These are phyloP conservation scores for Amblyraja radiata DNA, from an alignment of 2,797 vertebrate genomes.

Conservation along the genomic window DNA sequence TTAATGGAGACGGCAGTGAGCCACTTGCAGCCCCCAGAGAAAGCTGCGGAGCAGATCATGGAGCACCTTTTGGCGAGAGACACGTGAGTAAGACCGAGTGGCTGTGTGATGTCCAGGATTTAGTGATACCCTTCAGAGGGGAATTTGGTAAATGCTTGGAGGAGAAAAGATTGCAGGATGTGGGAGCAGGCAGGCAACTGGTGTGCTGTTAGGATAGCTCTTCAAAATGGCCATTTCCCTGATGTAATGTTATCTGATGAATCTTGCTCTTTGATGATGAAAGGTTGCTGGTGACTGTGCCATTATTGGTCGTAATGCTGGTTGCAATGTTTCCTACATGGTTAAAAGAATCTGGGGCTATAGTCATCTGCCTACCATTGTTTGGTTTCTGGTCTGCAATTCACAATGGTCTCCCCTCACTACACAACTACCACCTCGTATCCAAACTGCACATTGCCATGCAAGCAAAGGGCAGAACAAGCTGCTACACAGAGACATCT, in stretches of 20 bases:
- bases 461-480: too few species aligned
- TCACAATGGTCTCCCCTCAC: too few species aligned
- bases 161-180: conserved; percentile 40
- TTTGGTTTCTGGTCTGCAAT: too few species aligned
- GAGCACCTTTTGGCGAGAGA: conserved; percentile 79
- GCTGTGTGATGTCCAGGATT: not conserved
- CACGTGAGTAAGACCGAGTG: conserved; percentile 57
- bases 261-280: not conserved
- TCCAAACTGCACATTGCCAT: too few species aligned
- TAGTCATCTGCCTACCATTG: too few species aligned
- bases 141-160: not conserved
- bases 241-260: not conserved
- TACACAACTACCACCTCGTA: too few species aligned
- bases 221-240: conserved; percentile 35
- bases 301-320: not conserved
- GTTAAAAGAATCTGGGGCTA: too few species aligned
- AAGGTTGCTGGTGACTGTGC: not conserved
- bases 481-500: too few species aligned
- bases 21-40: conserved; percentile 78
- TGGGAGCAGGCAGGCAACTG: conserved; percentile 42
- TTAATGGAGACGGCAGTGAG: conserved; percentile 84
- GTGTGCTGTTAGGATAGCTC: too few species aligned
- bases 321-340: not conserved
- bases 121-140: not conserved
- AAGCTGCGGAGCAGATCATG: conserved; percentile 77